Conservation (phyloP, 2,797 vertebrate genomes). For the Tympanoctomys barrerae region DNA sequence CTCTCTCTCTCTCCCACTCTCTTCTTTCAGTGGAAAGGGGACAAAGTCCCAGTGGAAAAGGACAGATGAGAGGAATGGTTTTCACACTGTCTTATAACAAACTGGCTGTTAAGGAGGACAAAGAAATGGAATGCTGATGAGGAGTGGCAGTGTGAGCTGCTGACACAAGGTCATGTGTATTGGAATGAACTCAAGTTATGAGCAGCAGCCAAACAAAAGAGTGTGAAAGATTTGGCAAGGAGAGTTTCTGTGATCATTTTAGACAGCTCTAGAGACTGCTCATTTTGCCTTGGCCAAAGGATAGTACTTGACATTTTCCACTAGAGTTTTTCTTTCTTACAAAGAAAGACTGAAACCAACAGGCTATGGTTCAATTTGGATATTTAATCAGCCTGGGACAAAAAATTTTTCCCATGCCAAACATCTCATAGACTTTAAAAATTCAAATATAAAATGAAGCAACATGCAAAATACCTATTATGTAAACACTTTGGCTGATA, state of each 20-base stretch:
- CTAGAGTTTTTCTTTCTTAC: slow-evolving; percentile 42
- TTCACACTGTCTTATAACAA: not conserved
- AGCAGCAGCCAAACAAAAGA: slow-evolving; percentile 59
- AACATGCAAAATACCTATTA: slow-evolving; percentile 59
- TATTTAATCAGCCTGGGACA: slow-evolving; percentile 38
- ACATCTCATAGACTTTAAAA: slow-evolving; percentile 40
- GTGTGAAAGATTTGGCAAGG: slow-evolving; percentile 44
- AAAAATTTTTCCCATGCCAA: slow-evolving; percentile 47
- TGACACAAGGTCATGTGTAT: not conserved
- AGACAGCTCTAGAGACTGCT: slow-evolving; percentile 25
- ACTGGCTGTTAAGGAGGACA: not conserved
- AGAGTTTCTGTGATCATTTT: slow-evolving; percentile 47
- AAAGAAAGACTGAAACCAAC: slow-evolving; percentile 49
- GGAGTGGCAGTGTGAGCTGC: not conserved
- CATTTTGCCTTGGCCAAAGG: not conserved
- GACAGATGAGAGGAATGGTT: not conserved
- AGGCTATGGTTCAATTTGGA: slow-evolving; percentile 64
- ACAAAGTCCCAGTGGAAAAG: not conserved
- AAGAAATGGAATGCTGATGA: not conserved
- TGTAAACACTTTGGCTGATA: slow-evolving; percentile 60
- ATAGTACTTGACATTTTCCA: not conserved
- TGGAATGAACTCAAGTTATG: slow-evolving; percentile 46
- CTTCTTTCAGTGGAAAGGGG: not conserved
- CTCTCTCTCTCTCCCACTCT: not conserved
- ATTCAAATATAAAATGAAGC: slow-evolving; percentile 63